A percentile compares a stretch with the other conserved stretches of the same genome.
Evolutionary conservation across 2,888 invertebrate genomes (phyloP).

Genomic region (Brachyptera putata): DNA sequence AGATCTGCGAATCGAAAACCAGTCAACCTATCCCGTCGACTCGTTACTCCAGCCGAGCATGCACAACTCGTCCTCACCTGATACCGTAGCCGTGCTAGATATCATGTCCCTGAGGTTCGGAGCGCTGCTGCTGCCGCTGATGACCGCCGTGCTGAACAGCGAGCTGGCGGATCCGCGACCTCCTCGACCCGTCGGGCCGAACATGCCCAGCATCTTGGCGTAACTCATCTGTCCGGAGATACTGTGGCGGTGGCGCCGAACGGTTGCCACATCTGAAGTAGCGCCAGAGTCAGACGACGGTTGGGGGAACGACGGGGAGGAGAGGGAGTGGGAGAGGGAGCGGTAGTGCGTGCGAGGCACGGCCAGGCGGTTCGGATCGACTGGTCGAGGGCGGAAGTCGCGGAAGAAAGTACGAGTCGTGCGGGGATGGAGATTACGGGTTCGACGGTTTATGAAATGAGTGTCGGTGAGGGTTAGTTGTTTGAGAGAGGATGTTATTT

Average conservation of each 20-base stretch:
- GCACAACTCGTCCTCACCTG: no score
- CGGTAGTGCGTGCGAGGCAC: constrained; percentile 37
- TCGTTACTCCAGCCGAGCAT: no score
- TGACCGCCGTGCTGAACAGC: constrained; percentile 93
- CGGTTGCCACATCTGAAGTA: constrained; percentile 37
- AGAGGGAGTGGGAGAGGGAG: constrained; percentile 23
- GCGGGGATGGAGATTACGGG: no score
- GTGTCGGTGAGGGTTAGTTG: no score
- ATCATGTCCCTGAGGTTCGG: constrained; percentile 72
- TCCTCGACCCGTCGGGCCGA: constrained; percentile 49
- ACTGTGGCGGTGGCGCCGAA: constrained; percentile 88
- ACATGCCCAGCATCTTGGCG: constrained; percentile 82
- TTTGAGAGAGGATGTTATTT: no score
- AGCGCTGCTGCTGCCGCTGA: constrained; percentile 89
- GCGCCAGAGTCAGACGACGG: constrained; percentile 41
- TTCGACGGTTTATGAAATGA: no score
- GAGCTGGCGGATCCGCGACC: constrained; percentile 70
- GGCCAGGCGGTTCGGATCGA: constrained; percentile 40
- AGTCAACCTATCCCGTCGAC: no score
- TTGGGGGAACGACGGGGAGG: constrained; percentile 25
- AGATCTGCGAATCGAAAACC: no score
- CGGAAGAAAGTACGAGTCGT: no score
- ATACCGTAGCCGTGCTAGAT: constrained; percentile 64
- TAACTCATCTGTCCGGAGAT: constrained; percentile 94
- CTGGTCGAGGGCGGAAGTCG: no score